These are phyloP conservation scores for Anguilla obscura DNA, from an alignment of 2,797 vertebrate species.

Conservation along the genomic window DNA sequence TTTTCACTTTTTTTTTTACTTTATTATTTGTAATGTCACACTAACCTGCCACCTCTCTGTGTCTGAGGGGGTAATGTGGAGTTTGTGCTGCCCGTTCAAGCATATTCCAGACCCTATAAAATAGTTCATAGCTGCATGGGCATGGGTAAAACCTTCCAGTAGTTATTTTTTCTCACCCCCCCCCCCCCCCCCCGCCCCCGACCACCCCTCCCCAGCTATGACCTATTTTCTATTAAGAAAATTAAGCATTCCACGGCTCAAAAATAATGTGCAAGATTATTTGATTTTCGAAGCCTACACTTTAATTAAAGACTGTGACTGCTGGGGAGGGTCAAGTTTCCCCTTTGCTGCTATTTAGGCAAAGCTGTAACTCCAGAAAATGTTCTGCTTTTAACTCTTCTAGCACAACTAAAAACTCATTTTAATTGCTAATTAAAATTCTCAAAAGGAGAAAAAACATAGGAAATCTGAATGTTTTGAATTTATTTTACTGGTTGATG, in stretches of 20 bases:
- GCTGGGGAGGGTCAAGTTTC: constrained; percentile 10
- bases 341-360: background rate
- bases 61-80: background rate
- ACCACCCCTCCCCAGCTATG: constrained; percentile 24
- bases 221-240: constrained; percentile 19
- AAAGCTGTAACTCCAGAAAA: background rate
- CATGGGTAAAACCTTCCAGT: background rate
- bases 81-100: background rate
- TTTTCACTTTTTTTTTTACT: too few relatives aligned
- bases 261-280: constrained; percentile 27
- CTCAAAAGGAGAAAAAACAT: too few relatives aligned
- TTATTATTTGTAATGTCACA: too few relatives aligned
- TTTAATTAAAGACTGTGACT: constrained; percentile 29
- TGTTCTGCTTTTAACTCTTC: background rate
- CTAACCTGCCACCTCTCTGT: background rate
- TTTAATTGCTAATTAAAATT: background rate
- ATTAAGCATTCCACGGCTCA: constrained; percentile 22
- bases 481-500: too few relatives aligned
- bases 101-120: background rate
- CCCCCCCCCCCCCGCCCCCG: background rate
- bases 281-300: constrained; percentile 26
- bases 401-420: background rate
- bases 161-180: background rate
- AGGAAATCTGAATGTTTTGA: too few relatives aligned
- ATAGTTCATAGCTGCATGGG: background rate